phyloP scores from a whole-genome alignment of 2,888 invertebrate genomes.

The Chrysomela aeneicollis region DNA sequence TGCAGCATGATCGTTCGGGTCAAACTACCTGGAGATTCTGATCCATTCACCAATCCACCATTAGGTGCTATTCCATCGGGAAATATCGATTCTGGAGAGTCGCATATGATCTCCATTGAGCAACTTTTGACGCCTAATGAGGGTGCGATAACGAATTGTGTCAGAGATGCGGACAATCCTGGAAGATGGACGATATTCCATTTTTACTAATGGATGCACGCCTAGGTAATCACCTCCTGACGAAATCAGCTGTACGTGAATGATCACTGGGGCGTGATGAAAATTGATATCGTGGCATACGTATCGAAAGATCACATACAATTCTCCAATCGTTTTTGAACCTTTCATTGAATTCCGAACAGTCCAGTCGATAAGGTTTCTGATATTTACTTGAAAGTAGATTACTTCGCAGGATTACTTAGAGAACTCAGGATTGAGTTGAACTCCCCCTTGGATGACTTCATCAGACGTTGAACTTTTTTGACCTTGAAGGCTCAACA shows the following conservation, averaged over 20 bases:
- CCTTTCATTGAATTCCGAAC: neutral
- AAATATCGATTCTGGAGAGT: slow-evolving; percentile 3
- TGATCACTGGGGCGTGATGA: neutral
- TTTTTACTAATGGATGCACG: neutral
- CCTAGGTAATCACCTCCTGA: neutral
- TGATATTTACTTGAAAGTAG: no score
- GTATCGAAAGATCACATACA: neutral
- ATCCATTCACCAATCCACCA: neutral
- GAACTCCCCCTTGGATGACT: no score
- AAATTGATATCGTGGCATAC: neutral
- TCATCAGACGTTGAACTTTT: no score
- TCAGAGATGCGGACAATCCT: slow-evolving; percentile 11
- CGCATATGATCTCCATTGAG: neutral
- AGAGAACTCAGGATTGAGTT: no score
- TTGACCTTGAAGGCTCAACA: no score
- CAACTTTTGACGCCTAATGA: slow-evolving; percentile 27
- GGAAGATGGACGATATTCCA: neutral
- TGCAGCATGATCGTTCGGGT: slow-evolving; percentile 13
- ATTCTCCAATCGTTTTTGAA: neutral
- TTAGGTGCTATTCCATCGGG: neutral
- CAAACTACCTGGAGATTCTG: slow-evolving; percentile 11
- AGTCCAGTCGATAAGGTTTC: neutral
- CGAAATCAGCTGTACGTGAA: neutral
- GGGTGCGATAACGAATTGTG: slow-evolving; percentile 19
- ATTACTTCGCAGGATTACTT: no score